Conservation (phyloP, 2,113 vertebrate genomes). For the Peromyscus polionotus region DNA sequence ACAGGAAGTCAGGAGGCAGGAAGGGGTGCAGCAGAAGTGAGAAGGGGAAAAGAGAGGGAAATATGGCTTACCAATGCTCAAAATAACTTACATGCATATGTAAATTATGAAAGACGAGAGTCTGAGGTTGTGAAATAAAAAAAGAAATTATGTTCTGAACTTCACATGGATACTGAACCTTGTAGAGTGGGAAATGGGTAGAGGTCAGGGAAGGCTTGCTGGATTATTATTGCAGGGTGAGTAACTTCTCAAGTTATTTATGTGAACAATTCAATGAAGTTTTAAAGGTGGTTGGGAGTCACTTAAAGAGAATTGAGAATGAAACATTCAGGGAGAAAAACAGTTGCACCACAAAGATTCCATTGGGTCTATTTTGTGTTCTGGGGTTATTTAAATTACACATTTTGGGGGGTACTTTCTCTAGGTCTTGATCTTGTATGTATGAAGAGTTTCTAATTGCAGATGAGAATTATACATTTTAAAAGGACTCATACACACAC, state of each 20-base stretch:
- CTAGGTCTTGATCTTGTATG: conserved; percentile 20
- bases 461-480: conserved; percentile 26
- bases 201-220: neutral
- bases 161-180: neutral
- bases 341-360: neutral
- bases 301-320: neutral
- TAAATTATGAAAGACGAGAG: neutral
- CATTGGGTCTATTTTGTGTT: neutral
- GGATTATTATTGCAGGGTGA: neutral
- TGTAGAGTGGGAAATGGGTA: neutral
- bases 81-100: neutral
- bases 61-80: neutral
- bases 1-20: neutral
- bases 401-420: neutral
- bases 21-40: neutral
- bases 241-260: neutral
- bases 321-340: conserved; percentile 15
- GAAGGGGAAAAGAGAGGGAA: neutral
- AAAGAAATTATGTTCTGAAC: neutral
- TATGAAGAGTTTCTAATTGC: neutral
- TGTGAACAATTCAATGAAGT: neutral
- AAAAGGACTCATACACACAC: neutral
- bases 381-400: neutral
- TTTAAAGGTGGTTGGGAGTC: neutral
- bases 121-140: neutral